Conservation (phyloP, 2,888 invertebrate genomes). For the Netelia virgata region DNA sequence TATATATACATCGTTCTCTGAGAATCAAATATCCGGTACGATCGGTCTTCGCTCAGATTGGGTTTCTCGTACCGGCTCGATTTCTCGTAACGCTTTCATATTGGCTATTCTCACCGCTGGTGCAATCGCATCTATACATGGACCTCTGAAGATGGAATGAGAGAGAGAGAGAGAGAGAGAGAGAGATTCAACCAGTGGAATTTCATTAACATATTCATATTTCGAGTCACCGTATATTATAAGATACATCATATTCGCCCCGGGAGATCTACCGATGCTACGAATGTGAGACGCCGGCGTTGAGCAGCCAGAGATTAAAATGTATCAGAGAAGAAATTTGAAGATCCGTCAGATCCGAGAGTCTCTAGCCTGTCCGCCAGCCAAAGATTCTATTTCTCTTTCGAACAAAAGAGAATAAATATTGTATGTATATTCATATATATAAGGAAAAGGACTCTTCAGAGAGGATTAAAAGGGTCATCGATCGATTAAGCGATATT, state of each 20-base stretch:
- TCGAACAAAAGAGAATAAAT: slow-evolving; percentile 20
- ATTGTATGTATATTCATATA: slow-evolving; percentile 6
- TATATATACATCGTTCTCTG: not conserved
- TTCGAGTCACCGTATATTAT: slow-evolving; percentile 31
- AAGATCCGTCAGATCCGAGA: slow-evolving; percentile 50
- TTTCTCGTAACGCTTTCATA: slow-evolving; percentile 42
- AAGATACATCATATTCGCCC: slow-evolving; percentile 22
- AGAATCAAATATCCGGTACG: slow-evolving; percentile 50
- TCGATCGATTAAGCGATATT: slow-evolving; percentile 34
- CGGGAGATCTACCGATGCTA: slow-evolving; percentile 28
- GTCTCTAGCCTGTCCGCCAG: slow-evolving; percentile 3
- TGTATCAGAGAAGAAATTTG: slow-evolving; percentile 47
- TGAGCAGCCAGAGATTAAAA: slow-evolving; percentile 60
- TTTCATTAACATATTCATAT: slow-evolving; percentile 66
- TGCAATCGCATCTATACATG: too few relatives aligned
- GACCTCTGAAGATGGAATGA: too few relatives aligned
- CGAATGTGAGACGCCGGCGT: slow-evolving; percentile 9
- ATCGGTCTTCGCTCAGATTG: slow-evolving; percentile 20
- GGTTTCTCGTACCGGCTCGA: slow-evolving; percentile 43
- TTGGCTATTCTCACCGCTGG: slow-evolving; percentile 7
- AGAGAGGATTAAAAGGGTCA: slow-evolving; percentile 12
- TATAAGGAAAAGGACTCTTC: slow-evolving; percentile 9
- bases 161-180: slow-evolving; percentile 14
- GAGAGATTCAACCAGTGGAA: slow-evolving; percentile 38
- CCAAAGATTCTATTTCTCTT: slow-evolving; percentile 7